phyloP scores from a whole-genome alignment of 2,113 vertebrate species.

The Diphyllodes magnificus region DNA sequence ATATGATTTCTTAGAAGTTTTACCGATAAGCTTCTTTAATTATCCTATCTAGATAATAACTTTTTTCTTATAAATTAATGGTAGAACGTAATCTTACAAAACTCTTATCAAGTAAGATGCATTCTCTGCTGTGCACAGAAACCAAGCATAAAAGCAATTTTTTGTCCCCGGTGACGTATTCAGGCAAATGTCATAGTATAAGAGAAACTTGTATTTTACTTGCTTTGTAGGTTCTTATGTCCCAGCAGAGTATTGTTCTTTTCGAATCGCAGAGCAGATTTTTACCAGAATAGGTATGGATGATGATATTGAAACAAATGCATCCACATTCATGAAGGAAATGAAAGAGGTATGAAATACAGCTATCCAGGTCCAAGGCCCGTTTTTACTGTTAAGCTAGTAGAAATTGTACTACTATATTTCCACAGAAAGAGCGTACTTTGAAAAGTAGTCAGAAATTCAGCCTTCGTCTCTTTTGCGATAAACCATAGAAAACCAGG shows the following conservation, averaged over 20 bases:
- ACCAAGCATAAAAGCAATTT: not conserved
- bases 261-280: slow-evolving; percentile 90
- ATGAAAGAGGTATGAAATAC: slow-evolving; percentile 85
- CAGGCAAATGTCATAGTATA: not conserved
- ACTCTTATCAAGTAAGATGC: not conserved
- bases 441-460: not conserved
- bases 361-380: not conserved
- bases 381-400: not conserved
- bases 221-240: slow-evolving; percentile 86
- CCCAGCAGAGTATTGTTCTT: slow-evolving; percentile 90
- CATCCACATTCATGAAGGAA: slow-evolving; percentile 96
- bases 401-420: not conserved
- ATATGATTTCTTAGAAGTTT: not conserved
- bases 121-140: not conserved
- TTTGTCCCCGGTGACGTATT: not conserved
- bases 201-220: not conserved
- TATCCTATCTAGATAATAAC: not conserved
- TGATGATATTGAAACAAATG: slow-evolving; percentile 96
- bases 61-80: not conserved
- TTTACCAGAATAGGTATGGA: slow-evolving; percentile 97
- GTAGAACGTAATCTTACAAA: not conserved
- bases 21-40: not conserved
- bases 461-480: not conserved
- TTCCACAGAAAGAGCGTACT: not conserved
- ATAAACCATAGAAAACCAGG: not conserved